phyloP scores from a whole-genome alignment of 2,888 invertebrate genomes.

The Erannis defoliaria region DNA sequence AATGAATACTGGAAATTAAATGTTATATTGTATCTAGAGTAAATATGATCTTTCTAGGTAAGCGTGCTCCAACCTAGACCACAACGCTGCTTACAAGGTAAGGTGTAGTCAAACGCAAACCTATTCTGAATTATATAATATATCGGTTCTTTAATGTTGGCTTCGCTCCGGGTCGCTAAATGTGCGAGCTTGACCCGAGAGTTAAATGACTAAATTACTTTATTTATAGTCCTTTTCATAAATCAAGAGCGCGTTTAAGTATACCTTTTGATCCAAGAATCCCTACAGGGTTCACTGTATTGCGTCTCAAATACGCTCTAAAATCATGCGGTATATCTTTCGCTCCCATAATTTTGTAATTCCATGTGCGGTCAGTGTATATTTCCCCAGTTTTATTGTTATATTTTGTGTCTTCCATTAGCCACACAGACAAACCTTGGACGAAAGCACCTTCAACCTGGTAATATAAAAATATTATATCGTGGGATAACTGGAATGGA shows the following conservation, averaged over 20 bases:
- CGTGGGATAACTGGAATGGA: neutral
- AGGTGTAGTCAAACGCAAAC: too few relatives aligned
- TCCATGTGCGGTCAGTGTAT: slow-evolving; percentile 62
- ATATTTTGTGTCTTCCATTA: slow-evolving; percentile 55
- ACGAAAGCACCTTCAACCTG: slow-evolving; percentile 89
- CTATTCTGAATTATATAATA: too few relatives aligned
- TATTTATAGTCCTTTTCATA: neutral
- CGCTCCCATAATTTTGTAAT: slow-evolving; percentile 61
- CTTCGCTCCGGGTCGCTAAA: too few relatives aligned
- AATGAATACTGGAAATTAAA: too few relatives aligned
- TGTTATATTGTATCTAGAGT: too few relatives aligned
- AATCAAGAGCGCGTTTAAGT: neutral
- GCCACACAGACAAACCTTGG: slow-evolving; percentile 55
- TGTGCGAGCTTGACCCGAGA: too few relatives aligned
- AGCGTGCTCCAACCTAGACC: too few relatives aligned
- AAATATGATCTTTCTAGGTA: too few relatives aligned
- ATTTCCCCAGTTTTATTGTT: slow-evolving; percentile 55
- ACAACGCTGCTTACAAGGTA: too few relatives aligned
- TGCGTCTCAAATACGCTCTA: slow-evolving; percentile 56
- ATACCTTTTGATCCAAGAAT: slow-evolving; percentile 65
- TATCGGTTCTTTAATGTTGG: too few relatives aligned
- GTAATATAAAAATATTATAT: neutral
- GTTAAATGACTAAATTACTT: too few relatives aligned
- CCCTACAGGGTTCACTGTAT: slow-evolving; percentile 59
- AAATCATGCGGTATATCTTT: slow-evolving; percentile 64